These are phyloP conservation scores for Drosophila birchii DNA, from an alignment of 2,888 invertebrate species.

Conservation along the genomic window DNA sequence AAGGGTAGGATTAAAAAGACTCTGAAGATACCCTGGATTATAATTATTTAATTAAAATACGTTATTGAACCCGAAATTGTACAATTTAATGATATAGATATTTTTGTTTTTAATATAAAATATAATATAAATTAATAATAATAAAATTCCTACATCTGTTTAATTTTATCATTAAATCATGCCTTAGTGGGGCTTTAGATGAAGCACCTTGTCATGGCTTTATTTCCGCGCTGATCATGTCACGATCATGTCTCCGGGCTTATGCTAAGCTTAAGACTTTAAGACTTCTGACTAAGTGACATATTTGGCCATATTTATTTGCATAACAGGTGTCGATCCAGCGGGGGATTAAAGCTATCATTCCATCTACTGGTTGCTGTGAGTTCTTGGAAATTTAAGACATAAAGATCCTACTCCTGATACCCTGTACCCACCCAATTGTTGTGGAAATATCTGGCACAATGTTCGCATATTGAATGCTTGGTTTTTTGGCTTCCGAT, in stretches of 20 bases:
- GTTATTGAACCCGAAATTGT: too few species aligned
- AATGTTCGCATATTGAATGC: constrained; percentile 66
- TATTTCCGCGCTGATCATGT: constrained; percentile 15
- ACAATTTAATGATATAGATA: too few species aligned
- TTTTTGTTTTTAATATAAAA: too few species aligned
- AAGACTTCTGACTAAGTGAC: neutral
- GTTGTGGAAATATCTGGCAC: constrained; percentile 51
- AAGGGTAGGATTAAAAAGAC: neutral
- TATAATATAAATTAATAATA: too few species aligned
- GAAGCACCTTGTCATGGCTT: neutral
- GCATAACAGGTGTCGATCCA: constrained; percentile 2
- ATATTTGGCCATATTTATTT: constrained; percentile 17
- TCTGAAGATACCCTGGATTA: neutral
- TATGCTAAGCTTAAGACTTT: constrained; percentile 4
- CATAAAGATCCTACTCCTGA: neutral
- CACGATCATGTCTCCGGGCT: neutral
- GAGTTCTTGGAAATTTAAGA: neutral
- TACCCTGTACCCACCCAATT: neutral
- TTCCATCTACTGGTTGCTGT: neutral
- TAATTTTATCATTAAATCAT: neutral
- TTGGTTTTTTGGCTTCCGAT: neutral
- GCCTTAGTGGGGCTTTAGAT: neutral
- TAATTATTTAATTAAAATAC: too few species aligned
- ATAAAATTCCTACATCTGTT: too few species aligned
- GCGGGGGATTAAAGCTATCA: constrained; percentile 2